These are phyloP conservation scores for Rhynchophorus ferrugineus DNA, from an alignment of 1,140 invertebrate genomes.

Conservation along the genomic window DNA sequence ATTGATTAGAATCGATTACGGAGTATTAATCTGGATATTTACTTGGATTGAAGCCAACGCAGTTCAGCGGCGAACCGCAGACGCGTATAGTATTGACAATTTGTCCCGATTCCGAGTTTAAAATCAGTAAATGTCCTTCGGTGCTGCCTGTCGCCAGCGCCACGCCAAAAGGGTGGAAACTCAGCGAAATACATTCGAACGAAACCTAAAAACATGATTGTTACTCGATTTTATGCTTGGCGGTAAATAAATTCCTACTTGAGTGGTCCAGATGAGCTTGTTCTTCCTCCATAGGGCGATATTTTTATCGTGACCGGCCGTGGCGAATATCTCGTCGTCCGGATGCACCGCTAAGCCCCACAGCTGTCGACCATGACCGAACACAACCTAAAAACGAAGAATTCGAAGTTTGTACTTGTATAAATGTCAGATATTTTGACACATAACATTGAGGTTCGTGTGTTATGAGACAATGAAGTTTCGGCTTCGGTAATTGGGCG, in stretches of 20 bases:
- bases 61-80: constrained; percentile 75
- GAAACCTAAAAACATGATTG: constrained; percentile 46
- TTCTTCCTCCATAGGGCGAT: constrained; percentile 84
- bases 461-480: background rate
- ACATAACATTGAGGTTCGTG: background rate
- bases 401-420: background rate
- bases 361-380: constrained; percentile 84
- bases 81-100: constrained; percentile 76
- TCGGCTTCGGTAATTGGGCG: too few relatives aligned
- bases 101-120: constrained; percentile 75
- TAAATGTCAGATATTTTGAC: background rate
- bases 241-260: constrained; percentile 48
- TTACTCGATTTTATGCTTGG: background rate
- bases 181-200: constrained; percentile 74
- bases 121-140: constrained; percentile 77
- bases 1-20: background rate
- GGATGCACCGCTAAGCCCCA: constrained; percentile 86
- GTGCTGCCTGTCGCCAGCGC: constrained; percentile 81
- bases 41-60: constrained; percentile 82
- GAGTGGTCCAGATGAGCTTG: constrained; percentile 79
- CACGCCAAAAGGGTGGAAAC: constrained; percentile 80
- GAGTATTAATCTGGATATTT: constrained; percentile 26
- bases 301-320: constrained; percentile 86
- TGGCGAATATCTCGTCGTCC: constrained; percentile 85
- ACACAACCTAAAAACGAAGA: constrained; percentile 59